phyloP scores from a whole-genome alignment of 2,113 vertebrate species.

The Phrynosoma platyrhinos region DNA sequence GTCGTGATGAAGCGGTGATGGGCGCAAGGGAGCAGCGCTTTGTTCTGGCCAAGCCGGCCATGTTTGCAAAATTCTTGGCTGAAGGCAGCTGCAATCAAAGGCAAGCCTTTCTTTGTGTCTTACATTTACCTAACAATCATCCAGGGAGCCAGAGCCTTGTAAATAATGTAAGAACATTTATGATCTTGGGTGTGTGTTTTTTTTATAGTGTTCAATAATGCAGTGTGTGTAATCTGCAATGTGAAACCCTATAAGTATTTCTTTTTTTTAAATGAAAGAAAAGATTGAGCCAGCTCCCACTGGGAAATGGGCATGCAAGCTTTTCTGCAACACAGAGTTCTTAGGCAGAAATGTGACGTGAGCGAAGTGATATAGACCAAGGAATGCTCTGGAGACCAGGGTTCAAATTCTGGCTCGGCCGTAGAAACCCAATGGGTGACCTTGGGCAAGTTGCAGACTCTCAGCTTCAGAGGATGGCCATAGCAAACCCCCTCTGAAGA shows the following conservation, averaged over 20 bases:
- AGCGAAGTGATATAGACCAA: too few relatives aligned
- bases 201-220: constrained; percentile 3
- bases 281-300: not conserved
- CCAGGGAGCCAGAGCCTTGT: not conserved
- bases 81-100: not conserved
- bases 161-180: constrained; percentile 14
- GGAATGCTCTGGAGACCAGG: too few relatives aligned
- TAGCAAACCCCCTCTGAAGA: too few relatives aligned
- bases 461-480: too few relatives aligned
- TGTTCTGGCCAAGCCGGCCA: too few relatives aligned
- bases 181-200: not conserved
- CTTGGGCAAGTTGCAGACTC: too few relatives aligned
- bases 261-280: not conserved
- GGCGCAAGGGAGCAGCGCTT: too few relatives aligned
- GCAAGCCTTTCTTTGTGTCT: not conserved
- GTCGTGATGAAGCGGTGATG: too few relatives aligned
- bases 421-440: too few relatives aligned
- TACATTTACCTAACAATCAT: not conserved
- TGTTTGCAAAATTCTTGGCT: not conserved
- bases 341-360: not conserved
- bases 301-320: not conserved
- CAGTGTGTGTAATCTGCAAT: not conserved
- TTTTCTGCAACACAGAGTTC: not conserved
- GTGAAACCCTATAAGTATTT: not conserved
- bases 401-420: too few relatives aligned